phyloP scores from a whole-genome alignment of 2,113 vertebrate genomes.

The Malurus elegans region DNA sequence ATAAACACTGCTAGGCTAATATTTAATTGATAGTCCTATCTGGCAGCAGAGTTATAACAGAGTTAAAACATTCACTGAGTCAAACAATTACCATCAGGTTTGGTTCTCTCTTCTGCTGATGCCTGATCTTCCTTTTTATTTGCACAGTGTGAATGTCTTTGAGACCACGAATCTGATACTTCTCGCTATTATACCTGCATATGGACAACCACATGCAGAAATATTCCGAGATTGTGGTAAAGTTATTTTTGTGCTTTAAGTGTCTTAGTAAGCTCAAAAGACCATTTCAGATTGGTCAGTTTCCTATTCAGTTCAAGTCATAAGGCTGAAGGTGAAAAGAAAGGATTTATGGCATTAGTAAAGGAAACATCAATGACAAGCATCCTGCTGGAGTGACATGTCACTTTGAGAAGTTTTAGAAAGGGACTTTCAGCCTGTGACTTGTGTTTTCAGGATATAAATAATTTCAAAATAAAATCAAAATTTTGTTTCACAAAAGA shows the following conservation, averaged over 20 bases:
- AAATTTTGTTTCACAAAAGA: not conserved
- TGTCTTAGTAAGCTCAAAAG: not conserved
- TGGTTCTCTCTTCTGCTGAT: not conserved
- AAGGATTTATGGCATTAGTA: not conserved
- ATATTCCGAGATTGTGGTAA: not conserved
- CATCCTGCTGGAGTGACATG: not conserved
- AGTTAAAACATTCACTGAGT: not conserved
- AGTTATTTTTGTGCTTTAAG: not conserved
- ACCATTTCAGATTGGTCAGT: not conserved
- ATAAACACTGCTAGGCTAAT: not conserved
- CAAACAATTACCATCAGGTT: not conserved
- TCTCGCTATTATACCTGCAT: not conserved
- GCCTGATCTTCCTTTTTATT: not conserved
- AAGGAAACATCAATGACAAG: not conserved
- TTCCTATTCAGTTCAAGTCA: not conserved
- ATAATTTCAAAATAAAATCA: not conserved
- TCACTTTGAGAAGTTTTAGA: not conserved
- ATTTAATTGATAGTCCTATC: not conserved
- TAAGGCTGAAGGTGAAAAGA: not conserved
- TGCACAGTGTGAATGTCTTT: not conserved
- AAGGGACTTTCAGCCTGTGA: not conserved
- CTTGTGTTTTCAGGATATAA: not conserved
- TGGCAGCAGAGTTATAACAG: not conserved
- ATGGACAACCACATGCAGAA: not conserved
- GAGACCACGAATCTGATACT: not conserved